phyloP scores from a whole-genome alignment of 2,797 vertebrate genomes.

The Cyclura pinguis region DNA sequence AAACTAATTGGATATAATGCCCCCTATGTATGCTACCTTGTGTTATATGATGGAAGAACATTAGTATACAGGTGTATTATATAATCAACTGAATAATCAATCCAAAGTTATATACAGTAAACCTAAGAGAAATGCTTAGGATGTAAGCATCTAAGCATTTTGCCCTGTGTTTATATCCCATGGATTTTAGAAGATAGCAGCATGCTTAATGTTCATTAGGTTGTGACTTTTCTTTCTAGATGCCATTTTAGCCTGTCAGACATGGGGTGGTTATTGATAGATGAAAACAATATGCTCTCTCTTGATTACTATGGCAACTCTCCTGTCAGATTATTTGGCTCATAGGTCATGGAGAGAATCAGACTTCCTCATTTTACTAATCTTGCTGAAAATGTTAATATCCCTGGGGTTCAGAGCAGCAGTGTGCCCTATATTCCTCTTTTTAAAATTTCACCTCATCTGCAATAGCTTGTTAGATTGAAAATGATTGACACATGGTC shows the following conservation, averaged over 20 bases:
- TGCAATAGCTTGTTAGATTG: accelerated
- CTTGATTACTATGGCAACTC: conserved; percentile 29
- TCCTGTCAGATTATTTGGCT: conserved; percentile 36
- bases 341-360: conserved; percentile 28
- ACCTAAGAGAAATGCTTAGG: neutral
- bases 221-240: conserved; percentile 15
- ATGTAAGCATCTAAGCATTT: neutral
- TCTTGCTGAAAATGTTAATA: conserved; percentile 7
- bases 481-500: neutral
- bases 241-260: neutral
- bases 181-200: neutral
- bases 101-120: neutral
- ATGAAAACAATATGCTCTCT: conserved; percentile 35
- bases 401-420: conserved; percentile 16
- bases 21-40: neutral
- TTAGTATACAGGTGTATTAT: neutral
- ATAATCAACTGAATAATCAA: neutral
- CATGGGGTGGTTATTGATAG: conserved; percentile 18
- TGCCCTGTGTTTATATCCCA: neutral
- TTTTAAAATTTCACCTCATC: conserved; percentile 27
- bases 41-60: neutral
- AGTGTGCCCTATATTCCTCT: neutral
- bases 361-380: conserved; percentile 41
- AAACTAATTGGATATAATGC: neutral
- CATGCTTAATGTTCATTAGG: conserved; percentile 1